These are phyloP conservation scores for Limanda limanda DNA, from an alignment of 2,113 vertebrate genomes.

Conservation along the genomic window DNA sequence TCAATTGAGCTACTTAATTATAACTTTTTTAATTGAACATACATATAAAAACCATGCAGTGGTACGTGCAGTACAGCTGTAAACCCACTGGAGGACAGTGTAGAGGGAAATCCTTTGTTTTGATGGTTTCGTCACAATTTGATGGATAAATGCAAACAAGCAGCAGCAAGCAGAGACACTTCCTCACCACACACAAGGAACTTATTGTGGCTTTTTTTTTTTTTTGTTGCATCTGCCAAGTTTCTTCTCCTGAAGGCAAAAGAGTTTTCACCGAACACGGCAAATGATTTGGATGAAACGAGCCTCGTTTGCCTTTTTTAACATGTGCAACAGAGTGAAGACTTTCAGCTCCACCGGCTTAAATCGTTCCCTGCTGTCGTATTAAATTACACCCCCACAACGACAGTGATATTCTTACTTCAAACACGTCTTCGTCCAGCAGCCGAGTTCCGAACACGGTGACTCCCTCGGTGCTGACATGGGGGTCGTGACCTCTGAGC, in stretches of 20 bases:
- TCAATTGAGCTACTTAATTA: background rate
- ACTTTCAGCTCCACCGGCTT: background rate
- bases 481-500: constrained; percentile 86
- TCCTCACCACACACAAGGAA: constrained; percentile 21
- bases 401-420: constrained; percentile 79
- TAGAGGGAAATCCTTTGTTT: background rate
- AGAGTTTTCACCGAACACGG: background rate
- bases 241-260: background rate
- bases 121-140: constrained; percentile 14
- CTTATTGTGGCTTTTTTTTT: background rate
- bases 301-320: background rate
- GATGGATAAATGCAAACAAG: constrained; percentile 41
- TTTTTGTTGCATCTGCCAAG: background rate
- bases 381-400: background rate
- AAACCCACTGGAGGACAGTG: constrained; percentile 58
- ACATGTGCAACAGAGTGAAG: background rate
- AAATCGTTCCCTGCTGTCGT: background rate
- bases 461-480: constrained; percentile 91
- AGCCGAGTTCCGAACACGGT: constrained; percentile 95
- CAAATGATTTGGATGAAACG: background rate
- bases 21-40: background rate
- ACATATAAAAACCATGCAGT: background rate
- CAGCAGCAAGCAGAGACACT: constrained; percentile 29
- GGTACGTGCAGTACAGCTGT: constrained; percentile 20
- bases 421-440: constrained; percentile 94